These are phyloP conservation scores for Leptinotarsa haldemani DNA, from an alignment of 2,888 invertebrate species.

Conservation along the genomic window DNA sequence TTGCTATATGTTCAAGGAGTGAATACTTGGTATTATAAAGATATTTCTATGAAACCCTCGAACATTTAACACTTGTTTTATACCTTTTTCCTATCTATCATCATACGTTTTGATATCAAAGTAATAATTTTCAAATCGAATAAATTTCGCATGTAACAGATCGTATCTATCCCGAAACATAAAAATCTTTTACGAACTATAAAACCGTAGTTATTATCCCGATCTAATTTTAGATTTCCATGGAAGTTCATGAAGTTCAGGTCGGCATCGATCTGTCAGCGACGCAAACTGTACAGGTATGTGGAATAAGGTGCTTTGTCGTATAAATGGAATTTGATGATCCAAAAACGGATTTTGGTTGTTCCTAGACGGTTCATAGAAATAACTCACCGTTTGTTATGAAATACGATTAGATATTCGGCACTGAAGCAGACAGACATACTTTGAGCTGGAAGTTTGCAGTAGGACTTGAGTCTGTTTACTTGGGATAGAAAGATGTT, in stretches of 20 bases:
- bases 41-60: no score
- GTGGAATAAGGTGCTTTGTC: neutral
- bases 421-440: no score
- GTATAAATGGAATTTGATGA: neutral
- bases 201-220: slow-evolving; percentile 30
- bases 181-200: slow-evolving; percentile 24
- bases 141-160: slow-evolving; percentile 18
- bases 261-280: slow-evolving; percentile 27
- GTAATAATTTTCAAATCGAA: slow-evolving; percentile 8
- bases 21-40: no score
- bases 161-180: slow-evolving; percentile 20
- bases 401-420: no score
- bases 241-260: slow-evolving; percentile 33
- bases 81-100: neutral
- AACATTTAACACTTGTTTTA: neutral
- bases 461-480: no score
- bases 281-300: slow-evolving; percentile 5
- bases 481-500: no score
- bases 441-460: no score
- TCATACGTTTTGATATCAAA: neutral
- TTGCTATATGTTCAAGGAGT: no score
- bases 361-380: neutral
- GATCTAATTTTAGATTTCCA: slow-evolving; percentile 42
- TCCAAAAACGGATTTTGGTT: neutral
- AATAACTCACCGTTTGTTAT: no score